Base-by-base conservation (phyloP, 1,140 invertebrate genomes). In the Lerema accius region DNA sequence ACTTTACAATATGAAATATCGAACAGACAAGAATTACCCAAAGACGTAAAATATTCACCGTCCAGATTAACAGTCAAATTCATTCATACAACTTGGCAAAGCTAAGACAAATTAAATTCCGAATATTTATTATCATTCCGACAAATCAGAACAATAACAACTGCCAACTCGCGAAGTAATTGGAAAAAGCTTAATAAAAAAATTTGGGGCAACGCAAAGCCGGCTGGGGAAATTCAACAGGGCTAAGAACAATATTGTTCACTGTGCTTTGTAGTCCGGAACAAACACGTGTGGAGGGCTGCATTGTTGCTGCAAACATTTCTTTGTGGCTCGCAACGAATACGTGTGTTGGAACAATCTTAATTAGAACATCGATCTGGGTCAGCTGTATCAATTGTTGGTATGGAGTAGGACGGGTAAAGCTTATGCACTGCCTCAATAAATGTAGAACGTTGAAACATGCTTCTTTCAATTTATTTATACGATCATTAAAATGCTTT, bases 281-380 rank as follows among this genome's bases (percentile, higher is more conserved):
- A 56, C 53, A 56, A 56, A 43, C 53, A 43, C 53, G 53, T 56
- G 40, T 50, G 48, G 53, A 32, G 53, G 53, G 53, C 15, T 45
- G 53, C 53, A 56, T 56, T 56, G 53, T 53, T 53, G 50, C 17
- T 56, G 51, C 51, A 55, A 56, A 56, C 53, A 56, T 56, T 56
- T 56, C 40, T 56, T 56, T 43, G 39, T 43, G 53, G 39, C 14
- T 32, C 40, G 40, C 9, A 55, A 55, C 19, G 43, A 43, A 55
- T 55, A 55, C 53, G 40, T 56, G 53, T 32, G 53, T 45, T 56
- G 40, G 40, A 56, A 45, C 53, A 56, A 56, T 56, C 53, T 56
- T 56, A 56, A 56, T 56, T 56, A 56, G 53, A 56, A 56, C 53
- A 56, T 56, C 40, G 53, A 56, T 56, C 53, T 45, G 23, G 53